Conservation (phyloP, 2,888 invertebrate genomes). For the Drosophila glabriapex region DNA sequence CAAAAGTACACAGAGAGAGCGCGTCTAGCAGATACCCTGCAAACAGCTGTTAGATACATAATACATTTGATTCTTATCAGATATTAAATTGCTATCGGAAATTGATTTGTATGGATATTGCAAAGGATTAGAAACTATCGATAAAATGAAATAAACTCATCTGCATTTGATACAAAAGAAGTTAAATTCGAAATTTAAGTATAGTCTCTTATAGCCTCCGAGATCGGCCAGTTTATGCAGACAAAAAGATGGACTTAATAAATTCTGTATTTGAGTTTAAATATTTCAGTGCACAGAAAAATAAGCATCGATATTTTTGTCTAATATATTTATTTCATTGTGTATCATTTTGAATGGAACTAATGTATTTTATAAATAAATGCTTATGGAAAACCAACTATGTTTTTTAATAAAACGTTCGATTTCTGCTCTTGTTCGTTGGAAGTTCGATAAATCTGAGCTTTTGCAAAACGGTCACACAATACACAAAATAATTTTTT, state of each 20-base stretch:
- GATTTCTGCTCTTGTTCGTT: neutral
- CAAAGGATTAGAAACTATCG: neutral
- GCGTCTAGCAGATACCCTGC: neutral
- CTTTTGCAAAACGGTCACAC: constrained; percentile 1
- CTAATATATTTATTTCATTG: neutral
- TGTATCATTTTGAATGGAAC: neutral
- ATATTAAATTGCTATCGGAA: neutral
- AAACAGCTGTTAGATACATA: neutral
- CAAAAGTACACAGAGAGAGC: neutral
- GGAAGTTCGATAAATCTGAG: neutral
- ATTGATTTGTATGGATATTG: neutral
- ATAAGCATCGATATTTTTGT: neutral
- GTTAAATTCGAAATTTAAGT: neutral
- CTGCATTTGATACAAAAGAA: neutral
- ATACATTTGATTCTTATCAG: neutral
- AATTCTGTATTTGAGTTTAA: neutral
- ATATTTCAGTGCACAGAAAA: neutral
- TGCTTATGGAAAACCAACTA: neutral
- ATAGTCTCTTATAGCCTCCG: neutral
- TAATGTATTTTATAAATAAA: neutral
- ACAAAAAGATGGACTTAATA: no score
- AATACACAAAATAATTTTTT: neutral
- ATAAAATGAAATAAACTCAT: neutral
- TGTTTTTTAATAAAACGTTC: neutral
- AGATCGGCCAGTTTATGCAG: neutral